A percentile compares a stretch with the other conserved stretches of the same genome.
Evolutionary conservation across 2,797 vertebrate species (phyloP).

Genomic region (Enteromius argenteus): DNA sequence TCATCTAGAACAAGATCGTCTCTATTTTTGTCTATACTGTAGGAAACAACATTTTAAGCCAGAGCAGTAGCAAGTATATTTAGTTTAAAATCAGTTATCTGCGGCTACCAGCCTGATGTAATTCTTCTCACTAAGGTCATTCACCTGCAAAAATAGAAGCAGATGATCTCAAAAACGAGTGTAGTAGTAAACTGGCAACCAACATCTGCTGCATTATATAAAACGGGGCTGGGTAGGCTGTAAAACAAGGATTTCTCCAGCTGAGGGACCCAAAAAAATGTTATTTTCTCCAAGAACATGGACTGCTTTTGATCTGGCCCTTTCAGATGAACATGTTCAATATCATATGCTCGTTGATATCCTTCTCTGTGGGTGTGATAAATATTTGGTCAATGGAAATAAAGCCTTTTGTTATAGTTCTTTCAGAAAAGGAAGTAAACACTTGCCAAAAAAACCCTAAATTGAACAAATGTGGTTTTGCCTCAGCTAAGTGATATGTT

Average conservation of each 20-base stretch:
- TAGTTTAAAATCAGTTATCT: not conserved
- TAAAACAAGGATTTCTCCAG: slow-evolving; percentile 20
- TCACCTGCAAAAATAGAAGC: slow-evolving; percentile 12
- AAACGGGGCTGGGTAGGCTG: slow-evolving; percentile 20
- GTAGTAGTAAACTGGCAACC: slow-evolving; percentile 2
- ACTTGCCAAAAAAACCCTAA: not conserved
- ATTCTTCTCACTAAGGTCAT: not conserved
- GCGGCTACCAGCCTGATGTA: not conserved
- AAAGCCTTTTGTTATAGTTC: slow-evolving; percentile 20
- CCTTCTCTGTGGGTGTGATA: slow-evolving; percentile 10
- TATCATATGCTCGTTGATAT: not conserved
- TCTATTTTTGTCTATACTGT: not conserved
- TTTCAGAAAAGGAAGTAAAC: slow-evolving; percentile 18
- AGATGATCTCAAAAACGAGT: not conserved
- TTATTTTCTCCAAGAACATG: slow-evolving; percentile 23
- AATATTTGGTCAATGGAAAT: slow-evolving; percentile 23
- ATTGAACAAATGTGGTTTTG: slow-evolving; percentile 34
- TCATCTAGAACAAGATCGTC: not conserved
- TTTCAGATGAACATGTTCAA: not conserved
- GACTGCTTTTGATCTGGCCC: not conserved
- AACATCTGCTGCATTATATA: slow-evolving; percentile 54
- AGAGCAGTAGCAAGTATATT: not conserved
- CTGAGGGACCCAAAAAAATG: slow-evolving; percentile 7
- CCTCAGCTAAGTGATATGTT: not conserved
- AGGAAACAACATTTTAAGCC: not conserved